Evolutionary conservation across 2,888 invertebrate genomes (phyloP), one percentile per base, ranked within the genome.

Genomic region (Drosophila recens): DNA sequence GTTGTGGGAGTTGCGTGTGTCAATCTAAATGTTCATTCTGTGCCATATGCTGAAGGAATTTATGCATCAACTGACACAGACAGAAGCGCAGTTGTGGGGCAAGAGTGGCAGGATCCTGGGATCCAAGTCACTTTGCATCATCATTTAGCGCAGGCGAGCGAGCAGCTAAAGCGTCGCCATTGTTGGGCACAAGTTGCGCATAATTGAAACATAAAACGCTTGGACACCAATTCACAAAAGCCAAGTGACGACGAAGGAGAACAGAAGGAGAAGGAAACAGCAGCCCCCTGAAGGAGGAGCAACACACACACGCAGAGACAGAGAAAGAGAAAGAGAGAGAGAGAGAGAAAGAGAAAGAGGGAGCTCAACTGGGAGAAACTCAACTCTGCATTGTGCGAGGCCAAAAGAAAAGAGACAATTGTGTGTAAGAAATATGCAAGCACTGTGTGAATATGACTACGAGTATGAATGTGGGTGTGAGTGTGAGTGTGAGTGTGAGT

Each of bases 201-300:
- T 87, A 87, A 87, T 87, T 87, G 87, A 87, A 86, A 87, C 78
- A 80, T 81, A 85, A 88, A 82, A 88, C 86, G 85, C 89, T 87
- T 82, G 85, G 87, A 89, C 81, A 87, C 83, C 85, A 85, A 90
- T 88, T 85, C 90, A 90, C 87, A 86, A 86, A 82, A 87, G 86
- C 81, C 86, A 82, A 73, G 15, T n/a, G 15, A 30, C 66, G 69
- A 66, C 63, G 46, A 69, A 13, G 17, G 4, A 48, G 30, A 9
- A 10, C 27, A 67, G 72, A 67, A 36, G 34, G 2, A 38, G 36
- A 38, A 38, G 36, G 36, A n/a, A n/a, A 38, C 36, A 33, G 66
- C 52, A 51, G 54, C 17, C 33, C 49, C 40, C 30, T 20, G 10
- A 36, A 58, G 58, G 58, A 58, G 58, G 58, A 58, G 58, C 58